Conservation (phyloP, 1,140 invertebrate species). For the Caenorhabditis tropicalis region DNA sequence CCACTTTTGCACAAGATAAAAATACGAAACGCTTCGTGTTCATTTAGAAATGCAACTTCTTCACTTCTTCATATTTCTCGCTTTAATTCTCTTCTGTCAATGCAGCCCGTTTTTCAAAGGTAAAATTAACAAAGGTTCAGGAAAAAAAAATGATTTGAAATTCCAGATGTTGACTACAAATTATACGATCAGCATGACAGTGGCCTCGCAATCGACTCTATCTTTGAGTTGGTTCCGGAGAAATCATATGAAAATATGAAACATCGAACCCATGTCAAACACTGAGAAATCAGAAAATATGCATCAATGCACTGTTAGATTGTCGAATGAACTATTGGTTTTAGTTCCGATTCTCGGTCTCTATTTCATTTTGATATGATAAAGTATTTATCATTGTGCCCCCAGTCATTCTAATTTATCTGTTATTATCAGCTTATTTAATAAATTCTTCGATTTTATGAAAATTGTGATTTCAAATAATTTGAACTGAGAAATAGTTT, state of each 20-base stretch:
- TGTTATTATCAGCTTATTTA: no score
- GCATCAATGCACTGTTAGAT: no score
- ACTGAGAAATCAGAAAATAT: neutral
- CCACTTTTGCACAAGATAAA: neutral
- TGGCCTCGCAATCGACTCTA: neutral
- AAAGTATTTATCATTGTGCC: no score
- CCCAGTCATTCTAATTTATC: no score
- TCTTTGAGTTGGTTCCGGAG: neutral
- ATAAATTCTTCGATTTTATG: no score
- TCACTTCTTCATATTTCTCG: neutral
- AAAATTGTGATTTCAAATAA: no score
- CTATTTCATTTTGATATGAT: no score
- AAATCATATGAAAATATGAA: neutral
- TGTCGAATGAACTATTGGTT: no score
- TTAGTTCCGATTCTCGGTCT: neutral
- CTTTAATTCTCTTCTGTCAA: neutral
- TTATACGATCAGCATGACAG: neutral
- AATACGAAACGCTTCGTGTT: neutral
- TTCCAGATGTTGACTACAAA: conserved; percentile 25
- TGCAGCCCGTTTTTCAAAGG: neutral
- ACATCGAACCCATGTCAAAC: neutral
- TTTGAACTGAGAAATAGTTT: no score
- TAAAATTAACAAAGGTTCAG: neutral
- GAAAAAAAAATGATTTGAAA: neutral
- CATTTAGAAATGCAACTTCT: neutral